Conservation (phyloP, 2,113 vertebrate genomes). For the Pongo pygmaeus region DNA sequence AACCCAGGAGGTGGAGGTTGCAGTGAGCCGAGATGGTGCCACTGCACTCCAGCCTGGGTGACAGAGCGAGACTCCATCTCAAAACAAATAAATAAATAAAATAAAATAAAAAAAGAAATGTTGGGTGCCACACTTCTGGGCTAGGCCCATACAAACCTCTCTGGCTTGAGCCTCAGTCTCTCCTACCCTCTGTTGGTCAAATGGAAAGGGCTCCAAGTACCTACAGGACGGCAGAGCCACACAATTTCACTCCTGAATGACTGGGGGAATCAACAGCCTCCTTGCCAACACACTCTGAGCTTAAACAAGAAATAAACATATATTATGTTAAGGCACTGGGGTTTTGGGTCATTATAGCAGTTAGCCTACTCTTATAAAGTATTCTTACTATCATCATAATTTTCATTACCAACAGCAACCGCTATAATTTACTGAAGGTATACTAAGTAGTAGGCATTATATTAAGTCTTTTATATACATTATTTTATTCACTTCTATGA, state of each 20-base stretch:
- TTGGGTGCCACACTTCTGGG: neutral
- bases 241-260: neutral
- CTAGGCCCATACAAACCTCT: neutral
- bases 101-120: neutral
- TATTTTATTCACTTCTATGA: neutral
- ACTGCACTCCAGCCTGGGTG: too few relatives aligned
- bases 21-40: too few relatives aligned
- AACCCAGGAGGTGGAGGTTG: too few relatives aligned
- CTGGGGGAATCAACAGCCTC: neutral
- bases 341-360: neutral
- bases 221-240: neutral
- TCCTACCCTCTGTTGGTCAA: neutral
- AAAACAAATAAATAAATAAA: too few relatives aligned
- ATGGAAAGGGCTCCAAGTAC: neutral
- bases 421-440: neutral
- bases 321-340: neutral
- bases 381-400: neutral
- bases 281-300: neutral
- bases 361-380: neutral
- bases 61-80: too few relatives aligned
- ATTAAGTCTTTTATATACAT: neutral
- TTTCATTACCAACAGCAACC: neutral
- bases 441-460: neutral
- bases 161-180: neutral
- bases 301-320: neutral